Conservation (phyloP, 2,797 vertebrate genomes). For the Diplodus puntazzo region DNA sequence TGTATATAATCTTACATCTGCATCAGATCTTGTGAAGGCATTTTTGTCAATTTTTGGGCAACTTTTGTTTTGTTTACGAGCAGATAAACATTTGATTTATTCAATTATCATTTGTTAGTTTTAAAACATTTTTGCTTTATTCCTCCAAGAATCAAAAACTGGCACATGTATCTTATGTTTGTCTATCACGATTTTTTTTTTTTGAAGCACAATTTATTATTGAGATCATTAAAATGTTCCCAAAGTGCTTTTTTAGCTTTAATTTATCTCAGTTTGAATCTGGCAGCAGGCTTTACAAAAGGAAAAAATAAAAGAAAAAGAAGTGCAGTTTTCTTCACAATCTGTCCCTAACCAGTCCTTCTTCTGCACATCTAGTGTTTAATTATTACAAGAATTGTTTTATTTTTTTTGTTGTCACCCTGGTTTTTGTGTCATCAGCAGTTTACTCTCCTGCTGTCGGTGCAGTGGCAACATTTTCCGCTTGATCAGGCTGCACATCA, state of each 20-base stretch:
- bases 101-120: neutral
- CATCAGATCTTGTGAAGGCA: neutral
- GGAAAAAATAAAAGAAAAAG: neutral
- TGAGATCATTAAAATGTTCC: neutral
- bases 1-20: neutral
- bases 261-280: neutral
- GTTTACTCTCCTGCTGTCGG: constrained; percentile 34
- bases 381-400: constrained; percentile 34
- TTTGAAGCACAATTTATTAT: neutral
- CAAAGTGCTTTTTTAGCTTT: neutral
- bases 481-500: constrained; percentile 2
- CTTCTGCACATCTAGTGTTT: constrained; percentile 29
- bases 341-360: constrained; percentile 18
- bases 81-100: constrained; percentile 12
- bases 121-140: neutral
- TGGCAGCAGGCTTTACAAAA: constrained; percentile 8
- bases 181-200: neutral
- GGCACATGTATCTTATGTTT: neutral
- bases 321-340: constrained; percentile 33
- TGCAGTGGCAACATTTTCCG: constrained; percentile 9
- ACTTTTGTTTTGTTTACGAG: neutral
- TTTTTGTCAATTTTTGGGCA: neutral
- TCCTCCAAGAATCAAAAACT: neutral
- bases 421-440: constrained; percentile 30
- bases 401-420: constrained; percentile 24